Percentiles rank a stretch among this genome's conserved stretches.
Evolutionary conservation across 1,140 invertebrate genomes (phyloP).

Genomic region (Chironomus tepperi): DNA sequence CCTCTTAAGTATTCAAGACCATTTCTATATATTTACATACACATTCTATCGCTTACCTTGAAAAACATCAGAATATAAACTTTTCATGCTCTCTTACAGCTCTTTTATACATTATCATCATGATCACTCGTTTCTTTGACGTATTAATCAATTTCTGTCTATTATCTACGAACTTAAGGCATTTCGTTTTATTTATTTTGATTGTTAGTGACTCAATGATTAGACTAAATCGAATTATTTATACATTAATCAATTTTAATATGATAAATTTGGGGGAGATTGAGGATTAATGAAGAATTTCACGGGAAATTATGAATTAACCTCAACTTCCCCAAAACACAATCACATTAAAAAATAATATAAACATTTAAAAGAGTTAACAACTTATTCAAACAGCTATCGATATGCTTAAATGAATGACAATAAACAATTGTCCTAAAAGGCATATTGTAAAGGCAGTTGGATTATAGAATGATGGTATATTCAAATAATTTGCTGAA

Average conservation of each 20-base stretch:
- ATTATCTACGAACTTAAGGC: background rate
- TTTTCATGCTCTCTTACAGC: background rate
- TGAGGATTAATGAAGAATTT: too few relatives aligned
- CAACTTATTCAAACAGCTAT: background rate
- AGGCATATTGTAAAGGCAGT: background rate
- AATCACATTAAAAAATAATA: too few relatives aligned
- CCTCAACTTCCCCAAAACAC: too few relatives aligned
- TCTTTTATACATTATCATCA: conserved; percentile 1
- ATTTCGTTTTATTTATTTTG: background rate
- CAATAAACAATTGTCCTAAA: conserved; percentile 19
- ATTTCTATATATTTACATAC: too few relatives aligned
- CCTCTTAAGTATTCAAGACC: background rate
- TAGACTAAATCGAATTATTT: background rate
- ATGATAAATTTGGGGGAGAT: background rate
- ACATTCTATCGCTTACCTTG: too few relatives aligned
- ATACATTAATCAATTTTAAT: conserved; percentile 9
- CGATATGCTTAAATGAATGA: background rate
- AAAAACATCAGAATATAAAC: background rate
- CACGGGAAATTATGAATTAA: too few relatives aligned
- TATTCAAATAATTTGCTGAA: conserved; percentile 24
- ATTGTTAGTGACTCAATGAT: conserved; percentile 10
- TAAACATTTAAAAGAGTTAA: too few relatives aligned
- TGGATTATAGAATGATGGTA: background rate
- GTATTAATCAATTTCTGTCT: background rate
- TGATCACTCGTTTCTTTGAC: background rate